A percentile compares a stretch with the other conserved stretches of the same genome.
phyloP scores from a whole-genome alignment of 2,113 vertebrate species.

The Nestor notabilis region DNA sequence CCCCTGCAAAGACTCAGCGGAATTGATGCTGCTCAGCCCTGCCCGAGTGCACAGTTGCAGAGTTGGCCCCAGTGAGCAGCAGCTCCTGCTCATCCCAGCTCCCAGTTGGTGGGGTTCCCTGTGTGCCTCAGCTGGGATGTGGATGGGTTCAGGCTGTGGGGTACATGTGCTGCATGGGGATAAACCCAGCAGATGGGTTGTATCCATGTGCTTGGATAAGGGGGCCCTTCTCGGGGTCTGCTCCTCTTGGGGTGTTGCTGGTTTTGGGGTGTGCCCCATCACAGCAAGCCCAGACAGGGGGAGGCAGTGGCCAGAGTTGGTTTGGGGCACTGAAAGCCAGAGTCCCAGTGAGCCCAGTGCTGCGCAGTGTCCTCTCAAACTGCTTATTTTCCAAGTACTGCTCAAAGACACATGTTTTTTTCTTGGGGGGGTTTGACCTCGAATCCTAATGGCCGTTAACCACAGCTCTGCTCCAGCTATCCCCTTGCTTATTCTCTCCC shows the following conservation, averaged over 20 bases:
- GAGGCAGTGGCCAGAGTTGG: not conserved
- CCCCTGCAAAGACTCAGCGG: not conserved
- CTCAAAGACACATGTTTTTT: not conserved
- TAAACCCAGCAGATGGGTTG: rapidly evolving
- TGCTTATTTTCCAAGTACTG: not conserved
- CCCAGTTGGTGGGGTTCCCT: rapidly evolving
- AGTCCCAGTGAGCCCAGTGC: rapidly evolving
- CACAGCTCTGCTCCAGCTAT: rapidly evolving
- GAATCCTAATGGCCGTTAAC: rapidly evolving
- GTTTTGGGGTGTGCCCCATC: not conserved
- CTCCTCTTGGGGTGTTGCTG: rapidly evolving
- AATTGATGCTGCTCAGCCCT: rapidly evolving
- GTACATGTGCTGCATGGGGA: rapidly evolving
- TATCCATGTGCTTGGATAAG: rapidly evolving
- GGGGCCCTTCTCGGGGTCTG: not conserved
- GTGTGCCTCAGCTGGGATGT: rapidly evolving
- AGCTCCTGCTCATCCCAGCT: rapidly evolving
- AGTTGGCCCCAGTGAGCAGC: rapidly evolving
- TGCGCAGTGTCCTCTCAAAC: not conserved
- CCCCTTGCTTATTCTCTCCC: not conserved
- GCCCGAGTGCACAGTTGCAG: not conserved
- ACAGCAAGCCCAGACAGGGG: rapidly evolving
- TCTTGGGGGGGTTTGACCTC: rapidly evolving
- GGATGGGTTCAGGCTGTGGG: not conserved
- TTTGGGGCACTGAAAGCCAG: not conserved